Percentiles rank a stretch among this genome's conserved stretches.
phyloP scores from a whole-genome alignment of 2,888 invertebrate species.

The Uloborus plumipes region DNA sequence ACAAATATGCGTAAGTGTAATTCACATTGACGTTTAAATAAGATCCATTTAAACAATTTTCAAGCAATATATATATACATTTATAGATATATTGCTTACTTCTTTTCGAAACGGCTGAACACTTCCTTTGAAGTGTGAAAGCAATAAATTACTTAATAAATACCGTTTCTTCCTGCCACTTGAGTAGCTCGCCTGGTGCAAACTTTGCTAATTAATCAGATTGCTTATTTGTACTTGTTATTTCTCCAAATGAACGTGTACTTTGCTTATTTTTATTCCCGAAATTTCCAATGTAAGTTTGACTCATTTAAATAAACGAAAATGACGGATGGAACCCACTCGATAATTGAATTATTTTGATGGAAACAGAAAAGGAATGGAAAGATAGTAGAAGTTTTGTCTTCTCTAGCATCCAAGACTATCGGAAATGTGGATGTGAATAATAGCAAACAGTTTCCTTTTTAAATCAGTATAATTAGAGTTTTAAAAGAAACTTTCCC shows the following conservation, averaged over 20 bases:
- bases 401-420: background rate
- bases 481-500: constrained; percentile 30
- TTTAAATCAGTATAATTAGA: constrained; percentile 44
- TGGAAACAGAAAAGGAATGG: constrained; percentile 18
- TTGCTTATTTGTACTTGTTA: constrained; percentile 13
- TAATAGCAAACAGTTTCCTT: constrained; percentile 27
- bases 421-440: constrained; percentile 22
- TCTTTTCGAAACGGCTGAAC: too few species aligned
- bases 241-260: background rate
- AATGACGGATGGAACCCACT: constrained; percentile 19
- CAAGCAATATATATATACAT: too few species aligned
- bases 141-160: too few species aligned
- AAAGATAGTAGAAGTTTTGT: too few species aligned
- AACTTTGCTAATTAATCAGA: constrained; percentile 41
- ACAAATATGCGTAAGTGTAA: too few species aligned
- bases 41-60: too few species aligned
- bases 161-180: too few species aligned
- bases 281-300: constrained; percentile 23
- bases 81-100: too few species aligned
- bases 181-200: background rate
- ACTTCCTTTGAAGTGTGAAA: too few species aligned
- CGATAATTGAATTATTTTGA: constrained; percentile 46
- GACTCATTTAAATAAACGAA: constrained; percentile 31
- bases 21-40: too few species aligned
- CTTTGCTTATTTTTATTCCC: constrained; percentile 11